Conservation (phyloP, 2,888 invertebrate species). For the Microchrysa polita region DNA sequence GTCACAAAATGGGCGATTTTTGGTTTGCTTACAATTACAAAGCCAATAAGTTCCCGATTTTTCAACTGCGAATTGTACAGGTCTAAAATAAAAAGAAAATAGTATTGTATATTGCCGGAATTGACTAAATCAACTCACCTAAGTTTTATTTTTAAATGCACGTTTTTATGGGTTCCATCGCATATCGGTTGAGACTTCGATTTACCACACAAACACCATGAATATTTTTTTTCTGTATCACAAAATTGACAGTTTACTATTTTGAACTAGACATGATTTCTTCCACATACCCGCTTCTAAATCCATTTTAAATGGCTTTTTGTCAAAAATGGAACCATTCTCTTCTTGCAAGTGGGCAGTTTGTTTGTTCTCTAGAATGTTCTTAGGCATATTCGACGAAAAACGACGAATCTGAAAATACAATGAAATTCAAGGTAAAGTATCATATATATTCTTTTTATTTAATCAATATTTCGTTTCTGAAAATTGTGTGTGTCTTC, state of each 20-base stretch:
- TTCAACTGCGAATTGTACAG: conserved; percentile 83
- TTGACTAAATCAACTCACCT: conserved; percentile 65
- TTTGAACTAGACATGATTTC: too few species aligned
- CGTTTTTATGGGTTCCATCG: conserved; percentile 88
- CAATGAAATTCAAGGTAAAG: too few species aligned
- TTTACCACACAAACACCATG: conserved; percentile 95
- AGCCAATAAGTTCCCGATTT: conserved; percentile 94
- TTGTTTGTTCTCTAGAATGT: conserved; percentile 70
- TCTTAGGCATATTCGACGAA: conserved; percentile 71
- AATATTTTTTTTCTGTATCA: conserved; percentile 74
- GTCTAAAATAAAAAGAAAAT: conserved; percentile 67
- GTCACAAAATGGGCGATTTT: conserved; percentile 95
- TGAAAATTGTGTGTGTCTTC: too few species aligned
- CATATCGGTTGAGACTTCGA: conserved; percentile 94
- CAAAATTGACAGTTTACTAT: neutral
- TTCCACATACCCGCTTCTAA: conserved; percentile 71
- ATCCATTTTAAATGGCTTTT: conserved; percentile 84
- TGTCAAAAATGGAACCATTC: conserved; percentile 85
- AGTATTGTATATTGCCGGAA: conserved; percentile 21
- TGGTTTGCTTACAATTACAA: conserved; percentile 98
- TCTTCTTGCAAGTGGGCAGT: conserved; percentile 72
- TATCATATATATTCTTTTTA: too few species aligned
- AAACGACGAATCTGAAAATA: conserved; percentile 5
- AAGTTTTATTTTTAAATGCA: conserved; percentile 76
- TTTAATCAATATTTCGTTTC: too few species aligned